These are phyloP conservation scores for Sycophaga agraensis DNA, from an alignment of 1,140 invertebrate species.

Conservation along the genomic window DNA sequence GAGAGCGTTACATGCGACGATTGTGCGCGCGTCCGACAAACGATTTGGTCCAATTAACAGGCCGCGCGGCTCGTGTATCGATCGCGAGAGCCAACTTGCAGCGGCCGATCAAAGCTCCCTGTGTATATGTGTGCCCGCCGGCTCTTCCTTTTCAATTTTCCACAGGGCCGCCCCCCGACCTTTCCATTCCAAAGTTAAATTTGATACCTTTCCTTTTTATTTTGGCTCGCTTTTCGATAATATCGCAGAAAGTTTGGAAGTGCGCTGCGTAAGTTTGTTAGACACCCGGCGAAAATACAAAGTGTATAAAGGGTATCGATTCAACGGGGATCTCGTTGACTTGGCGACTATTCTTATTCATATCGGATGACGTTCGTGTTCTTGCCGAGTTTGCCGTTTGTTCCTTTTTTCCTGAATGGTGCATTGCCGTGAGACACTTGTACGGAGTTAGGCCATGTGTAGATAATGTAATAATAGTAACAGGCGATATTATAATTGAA, in stretches of 20 bases:
- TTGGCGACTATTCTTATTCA: constrained; percentile 2
- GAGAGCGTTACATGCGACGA: no score
- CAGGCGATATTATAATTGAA: no score
- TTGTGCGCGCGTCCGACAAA: no score
- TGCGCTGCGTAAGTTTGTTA: not conserved
- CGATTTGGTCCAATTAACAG: no score
- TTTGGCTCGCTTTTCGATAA: not conserved
- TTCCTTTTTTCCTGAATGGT: not conserved
- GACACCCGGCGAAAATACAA: not conserved
- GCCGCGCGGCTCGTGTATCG: no score
- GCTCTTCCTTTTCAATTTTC: not conserved
- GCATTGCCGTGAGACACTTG: not conserved
- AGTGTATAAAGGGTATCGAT: not conserved
- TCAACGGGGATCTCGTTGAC: constrained; percentile 6
- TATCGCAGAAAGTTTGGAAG: not conserved
- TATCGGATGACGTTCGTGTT: not conserved
- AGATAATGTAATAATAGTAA: not conserved
- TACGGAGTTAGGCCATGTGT: no score
- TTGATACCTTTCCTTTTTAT: not conserved
- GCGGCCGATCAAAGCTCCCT: no score
- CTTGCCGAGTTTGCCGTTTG: not conserved
- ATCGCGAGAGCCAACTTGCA: no score
- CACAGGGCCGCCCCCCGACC: not conserved
- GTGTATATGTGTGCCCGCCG: no score
- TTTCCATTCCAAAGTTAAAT: not conserved